A percentile compares a stretch with the other conserved stretches of the same genome.
Evolutionary conservation across 2,113 vertebrate species (phyloP).

Genomic region (Pelodiscus sinensis): DNA sequence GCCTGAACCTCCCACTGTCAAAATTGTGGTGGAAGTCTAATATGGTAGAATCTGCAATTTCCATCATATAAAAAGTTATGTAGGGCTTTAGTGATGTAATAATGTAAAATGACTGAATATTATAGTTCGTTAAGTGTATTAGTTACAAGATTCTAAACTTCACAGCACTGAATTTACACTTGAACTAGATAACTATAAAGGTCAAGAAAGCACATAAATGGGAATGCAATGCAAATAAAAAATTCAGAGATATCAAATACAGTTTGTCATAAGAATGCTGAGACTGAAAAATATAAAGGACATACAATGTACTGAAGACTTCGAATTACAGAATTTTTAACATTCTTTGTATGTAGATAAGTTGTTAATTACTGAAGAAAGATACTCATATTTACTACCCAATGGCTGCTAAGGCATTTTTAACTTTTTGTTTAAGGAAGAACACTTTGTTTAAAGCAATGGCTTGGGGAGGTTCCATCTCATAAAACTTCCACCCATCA

Average conservation of each 20-base stretch:
- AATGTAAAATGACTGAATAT: conserved; percentile 13
- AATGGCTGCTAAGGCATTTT: not conserved
- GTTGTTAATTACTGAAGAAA: conserved; percentile 6
- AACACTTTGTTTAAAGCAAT: not conserved
- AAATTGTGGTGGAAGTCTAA: no score
- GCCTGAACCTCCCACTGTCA: no score
- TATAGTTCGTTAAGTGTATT: conserved; percentile 19
- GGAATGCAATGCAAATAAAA: conserved; percentile 8
- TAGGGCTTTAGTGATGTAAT: not conserved
- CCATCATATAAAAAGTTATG: no score
- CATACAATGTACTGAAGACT: not conserved
- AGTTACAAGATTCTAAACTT: conserved; percentile 6
- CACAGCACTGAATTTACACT: not conserved
- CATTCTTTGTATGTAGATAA: not conserved
- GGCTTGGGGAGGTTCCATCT: not conserved
- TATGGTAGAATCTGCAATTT: no score
- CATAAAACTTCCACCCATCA: not conserved
- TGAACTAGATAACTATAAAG: conserved; percentile 14
- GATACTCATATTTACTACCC: conserved; percentile 5
- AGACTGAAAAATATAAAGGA: not conserved
- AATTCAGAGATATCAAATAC: not conserved
- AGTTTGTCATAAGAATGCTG: not conserved
- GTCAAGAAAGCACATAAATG: not conserved
- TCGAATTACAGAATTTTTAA: not conserved
- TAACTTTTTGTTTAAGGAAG: not conserved